phyloP scores from a whole-genome alignment of 2,113 vertebrate species.

The Gymnogyps californianus region DNA sequence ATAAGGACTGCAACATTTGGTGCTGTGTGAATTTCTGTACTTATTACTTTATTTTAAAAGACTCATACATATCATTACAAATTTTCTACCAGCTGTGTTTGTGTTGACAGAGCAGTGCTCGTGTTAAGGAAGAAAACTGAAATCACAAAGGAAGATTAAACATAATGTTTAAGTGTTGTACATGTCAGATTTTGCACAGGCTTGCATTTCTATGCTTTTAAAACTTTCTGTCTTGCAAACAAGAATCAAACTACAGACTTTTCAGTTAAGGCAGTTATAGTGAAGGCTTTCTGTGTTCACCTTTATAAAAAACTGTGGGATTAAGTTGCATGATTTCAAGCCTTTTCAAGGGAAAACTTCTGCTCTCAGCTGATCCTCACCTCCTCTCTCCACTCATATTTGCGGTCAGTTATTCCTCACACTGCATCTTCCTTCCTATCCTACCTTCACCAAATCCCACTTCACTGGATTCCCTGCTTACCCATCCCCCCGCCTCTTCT shows the following conservation, averaged over 20 bases:
- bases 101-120: not conserved
- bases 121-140: not conserved
- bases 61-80: not conserved
- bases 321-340: constrained; percentile 2
- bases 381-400: not conserved
- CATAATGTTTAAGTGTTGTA: not conserved
- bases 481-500: not conserved
- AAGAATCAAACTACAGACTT: not conserved
- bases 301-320: constrained; percentile 1
- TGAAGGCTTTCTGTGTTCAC: constrained; percentile 2
- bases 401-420: not conserved
- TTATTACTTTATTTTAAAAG: constrained; percentile 1
- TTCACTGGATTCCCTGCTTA: not conserved
- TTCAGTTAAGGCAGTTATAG: not conserved
- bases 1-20: not conserved
- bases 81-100: not conserved
- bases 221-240: constrained; percentile 18
- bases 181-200: not conserved
- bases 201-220: not conserved
- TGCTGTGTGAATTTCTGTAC: not conserved
- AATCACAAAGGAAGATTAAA: constrained; percentile 18
- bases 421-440: not conserved
- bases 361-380: not conserved
- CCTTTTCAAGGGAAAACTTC: not conserved
- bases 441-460: not conserved